Conservation (phyloP, 2,113 vertebrate species). For the Lepus timidus region DNA sequence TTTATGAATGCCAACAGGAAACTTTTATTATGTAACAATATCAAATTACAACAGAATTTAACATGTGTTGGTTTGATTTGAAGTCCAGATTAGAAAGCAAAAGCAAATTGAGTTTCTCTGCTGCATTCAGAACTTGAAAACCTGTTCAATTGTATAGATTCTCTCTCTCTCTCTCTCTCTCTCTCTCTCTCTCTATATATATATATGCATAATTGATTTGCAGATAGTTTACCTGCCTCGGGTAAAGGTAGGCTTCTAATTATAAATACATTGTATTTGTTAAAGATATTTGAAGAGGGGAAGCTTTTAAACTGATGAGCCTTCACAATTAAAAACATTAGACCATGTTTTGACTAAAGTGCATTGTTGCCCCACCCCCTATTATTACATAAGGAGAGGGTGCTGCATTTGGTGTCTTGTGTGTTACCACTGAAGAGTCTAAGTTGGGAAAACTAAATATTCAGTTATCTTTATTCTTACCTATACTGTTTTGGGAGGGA, state of each 20-base stretch:
- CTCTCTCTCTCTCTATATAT: neutral
- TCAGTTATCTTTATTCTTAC: slow-evolving; percentile 39
- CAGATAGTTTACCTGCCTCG: slow-evolving; percentile 35
- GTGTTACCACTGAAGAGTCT: slow-evolving; percentile 9
- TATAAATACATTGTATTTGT: slow-evolving; percentile 46
- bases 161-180: too few relatives aligned
- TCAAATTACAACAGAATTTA: neutral
- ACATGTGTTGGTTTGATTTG: slow-evolving; percentile 58
- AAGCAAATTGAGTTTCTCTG: slow-evolving; percentile 58
- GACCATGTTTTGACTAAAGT: slow-evolving; percentile 50
- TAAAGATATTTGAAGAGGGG: slow-evolving; percentile 18
- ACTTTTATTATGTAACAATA: slow-evolving; percentile 71
- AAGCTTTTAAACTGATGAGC: slow-evolving; percentile 1
- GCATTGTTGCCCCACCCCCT: neutral
- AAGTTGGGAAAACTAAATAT: neutral
- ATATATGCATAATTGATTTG: neutral
- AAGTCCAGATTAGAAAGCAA: slow-evolving; percentile 63
- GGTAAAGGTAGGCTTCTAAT: slow-evolving; percentile 46
- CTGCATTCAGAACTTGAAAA: slow-evolving; percentile 50
- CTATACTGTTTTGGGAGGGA: slow-evolving; percentile 1
- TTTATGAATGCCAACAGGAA: slow-evolving; percentile 69
- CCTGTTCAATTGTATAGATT: neutral
- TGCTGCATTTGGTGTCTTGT: slow-evolving; percentile 48
- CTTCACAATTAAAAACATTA: slow-evolving; percentile 21
- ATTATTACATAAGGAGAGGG: slow-evolving; percentile 66